Base-by-base conservation (phyloP, 2,888 invertebrate species). In the Cenopis cana region DNA sequence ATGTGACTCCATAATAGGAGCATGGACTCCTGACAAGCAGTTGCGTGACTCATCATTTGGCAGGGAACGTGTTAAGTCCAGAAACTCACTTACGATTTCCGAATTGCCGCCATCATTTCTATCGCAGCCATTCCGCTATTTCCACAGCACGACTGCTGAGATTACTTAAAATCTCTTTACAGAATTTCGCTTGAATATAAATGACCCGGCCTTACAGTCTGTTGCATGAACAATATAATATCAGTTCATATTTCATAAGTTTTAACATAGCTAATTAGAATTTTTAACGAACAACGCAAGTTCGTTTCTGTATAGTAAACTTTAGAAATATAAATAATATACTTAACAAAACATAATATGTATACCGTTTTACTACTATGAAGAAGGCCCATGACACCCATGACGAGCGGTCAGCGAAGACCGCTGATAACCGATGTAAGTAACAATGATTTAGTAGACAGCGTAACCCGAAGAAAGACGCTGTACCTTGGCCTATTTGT, bases 241-340 rank as follows among this genome's bases (percentile, higher is more conserved):
- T 46, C 46, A 46, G 46, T 46, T n/a, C 46, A 46, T 46, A 46
- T 46, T n/a, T 46, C n/a, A 46, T 46, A n/a, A n/a, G 8, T 46
- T 46, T n/a, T 46, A n/a, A 20, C 24, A 20, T 14, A 0, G 9
- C 33, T 5, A 14, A 12, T 52, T 54, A 11, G 12, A 14, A 18
- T 14, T 36, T 38, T 5, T 3, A 29, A 29, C 17, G 24, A 41
- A 49, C 14, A 36, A 50, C 18, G 29, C 33, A 62, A 17, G 50
- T 12, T 17, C 50, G 61, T 62, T 62, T 33, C 18, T 14, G 50
- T 62, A 6, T 18, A 41, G 20, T 41, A 41, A 59, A 20, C 9
- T 24, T 41, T 14, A 12, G 20, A 38, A 59, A 59, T 12, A 59
- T 38, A 59, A 59, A 59, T 41, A 59, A 20, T 38, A 38, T 38